Conservation (phyloP, 2,797 vertebrate genomes). For the Octomys mimax region DNA sequence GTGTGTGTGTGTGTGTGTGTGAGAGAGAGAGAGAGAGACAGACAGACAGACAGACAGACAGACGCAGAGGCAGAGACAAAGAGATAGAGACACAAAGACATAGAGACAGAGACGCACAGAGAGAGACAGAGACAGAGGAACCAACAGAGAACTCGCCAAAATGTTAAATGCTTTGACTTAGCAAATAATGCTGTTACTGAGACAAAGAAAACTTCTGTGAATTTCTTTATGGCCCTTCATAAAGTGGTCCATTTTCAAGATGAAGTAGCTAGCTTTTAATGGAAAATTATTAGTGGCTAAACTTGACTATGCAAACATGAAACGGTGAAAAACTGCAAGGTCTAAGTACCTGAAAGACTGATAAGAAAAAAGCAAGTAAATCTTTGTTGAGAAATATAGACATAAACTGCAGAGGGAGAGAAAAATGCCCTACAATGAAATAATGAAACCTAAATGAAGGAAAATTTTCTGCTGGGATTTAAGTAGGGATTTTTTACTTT, state of each 20-base stretch:
- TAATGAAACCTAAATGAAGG: neutral
- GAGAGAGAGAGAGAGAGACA: neutral
- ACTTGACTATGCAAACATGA: neutral
- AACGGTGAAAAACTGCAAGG: neutral
- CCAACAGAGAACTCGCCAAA: neutral
- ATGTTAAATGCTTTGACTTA: neutral
- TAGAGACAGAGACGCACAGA: neutral
- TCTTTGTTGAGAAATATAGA: neutral
- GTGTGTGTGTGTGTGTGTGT: too few relatives aligned
- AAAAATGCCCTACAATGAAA: neutral
- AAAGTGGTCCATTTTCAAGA: neutral
- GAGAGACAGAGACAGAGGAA: neutral
- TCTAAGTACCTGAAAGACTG: neutral
- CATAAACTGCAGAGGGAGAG: neutral
- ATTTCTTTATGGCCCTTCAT: constrained; percentile 42
- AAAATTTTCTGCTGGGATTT: constrained; percentile 53
- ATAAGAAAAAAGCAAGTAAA: neutral
- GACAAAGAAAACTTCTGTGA: constrained; percentile 35
- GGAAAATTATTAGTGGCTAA: neutral
- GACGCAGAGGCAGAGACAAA: too few relatives aligned
- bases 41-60: neutral
- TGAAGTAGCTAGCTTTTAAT: neutral
- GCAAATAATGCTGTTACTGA: neutral
- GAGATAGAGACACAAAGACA: neutral
- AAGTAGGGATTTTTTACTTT: constrained; percentile 45